Evolutionary conservation across 2,888 invertebrate species (phyloP), one percentile per base, ranked within the genome.

Genomic region (Venusia cambrica): DNA sequence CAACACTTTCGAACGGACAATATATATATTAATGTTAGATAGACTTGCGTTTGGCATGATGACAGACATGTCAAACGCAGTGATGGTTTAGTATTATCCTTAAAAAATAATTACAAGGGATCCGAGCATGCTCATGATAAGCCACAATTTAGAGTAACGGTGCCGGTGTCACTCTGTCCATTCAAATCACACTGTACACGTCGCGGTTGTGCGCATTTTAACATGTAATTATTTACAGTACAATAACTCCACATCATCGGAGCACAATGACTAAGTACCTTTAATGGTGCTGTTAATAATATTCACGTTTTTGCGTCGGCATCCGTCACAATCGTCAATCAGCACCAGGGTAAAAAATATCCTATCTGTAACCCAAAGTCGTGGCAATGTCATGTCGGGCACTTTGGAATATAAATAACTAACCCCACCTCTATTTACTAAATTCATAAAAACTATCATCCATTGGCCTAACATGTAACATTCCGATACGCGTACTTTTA

Each of bases 141-240:
- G 21, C 24, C 41, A 37, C 29, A 32, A 38, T 45, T 45, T 41
- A 65, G 54, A 54, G 51, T 77, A 80, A 77, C 76, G 77, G 79
- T 63, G 45, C 46, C 45, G 32, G 51, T 64, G 71, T 68, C 70
- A 67, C 50, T 43, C 50, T 63, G 73, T 68, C 72, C 50, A 52
- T 67, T 69, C 58, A 54, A 60, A 68, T 70, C 61, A 66, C 50
- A 51, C 46, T 54, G 55, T 56, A 52, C 62, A 55, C 57, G 52
- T 64, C 67, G 65, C 58, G 68, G 64, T 68, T 64, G 62, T 57
- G 60, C 50, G 48, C 62, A 64, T 61, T 62, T 62, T 57, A 52
- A 54, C 57, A 51, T 55, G 44, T 62, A 57, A 69, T 73, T 71
- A 69, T 62, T 67, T 54, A 69, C 66, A 68, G 57, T 55, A 70